Percentiles rank a stretch among this genome's conserved stretches.
These are phyloP conservation scores for Malurus splendens DNA, from an alignment of 2,797 vertebrate species.

Conservation along the genomic window DNA sequence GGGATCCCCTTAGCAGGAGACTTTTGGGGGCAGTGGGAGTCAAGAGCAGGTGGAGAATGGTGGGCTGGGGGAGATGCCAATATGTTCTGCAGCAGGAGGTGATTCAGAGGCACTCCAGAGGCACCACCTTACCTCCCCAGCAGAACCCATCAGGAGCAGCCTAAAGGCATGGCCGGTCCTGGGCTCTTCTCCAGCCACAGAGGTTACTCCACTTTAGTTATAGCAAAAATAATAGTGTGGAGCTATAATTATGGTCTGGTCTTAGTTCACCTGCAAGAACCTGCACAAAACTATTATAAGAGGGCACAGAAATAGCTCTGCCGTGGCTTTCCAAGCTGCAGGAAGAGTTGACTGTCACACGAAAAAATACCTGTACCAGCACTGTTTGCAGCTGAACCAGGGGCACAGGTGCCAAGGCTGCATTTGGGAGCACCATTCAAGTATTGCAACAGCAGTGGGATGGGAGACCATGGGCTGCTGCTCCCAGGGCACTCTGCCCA, in stretches of 20 bases:
- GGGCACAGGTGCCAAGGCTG: not conserved
- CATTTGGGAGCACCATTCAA: not conserved
- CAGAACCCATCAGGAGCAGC: not conserved
- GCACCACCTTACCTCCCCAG: not conserved
- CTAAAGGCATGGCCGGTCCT: accelerated
- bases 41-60: not conserved
- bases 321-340: not conserved
- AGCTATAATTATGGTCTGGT: not conserved
- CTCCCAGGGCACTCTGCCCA: not conserved
- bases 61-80: not conserved
- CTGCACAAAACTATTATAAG: not conserved
- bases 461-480: not conserved
- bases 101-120: not conserved
- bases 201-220: not conserved
- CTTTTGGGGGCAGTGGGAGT: accelerated
- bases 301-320: not conserved
- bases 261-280: not conserved
- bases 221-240: not conserved
- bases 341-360: not conserved
- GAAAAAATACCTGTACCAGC: not conserved
- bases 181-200: not conserved
- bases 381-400: accelerated
- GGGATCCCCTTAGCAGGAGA: not conserved
- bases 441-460: not conserved
- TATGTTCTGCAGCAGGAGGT: not conserved